A percentile compares a stretch with the other conserved stretches of the same genome.
These are phyloP conservation scores for Trachymyrmex cornetzi DNA, from an alignment of 1,140 invertebrate species.

Conservation along the genomic window DNA sequence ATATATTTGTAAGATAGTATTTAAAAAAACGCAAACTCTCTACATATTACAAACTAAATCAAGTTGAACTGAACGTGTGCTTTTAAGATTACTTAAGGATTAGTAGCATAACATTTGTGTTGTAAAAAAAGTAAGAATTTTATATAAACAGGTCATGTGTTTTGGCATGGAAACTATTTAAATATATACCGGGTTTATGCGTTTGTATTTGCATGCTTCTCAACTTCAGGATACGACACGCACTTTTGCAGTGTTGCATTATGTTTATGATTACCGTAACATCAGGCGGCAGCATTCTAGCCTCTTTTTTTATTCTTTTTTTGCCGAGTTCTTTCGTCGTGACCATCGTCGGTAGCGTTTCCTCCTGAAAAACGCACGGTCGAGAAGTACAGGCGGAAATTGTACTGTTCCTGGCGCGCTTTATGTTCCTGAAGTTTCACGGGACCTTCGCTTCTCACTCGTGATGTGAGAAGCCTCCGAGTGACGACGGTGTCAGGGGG, in stretches of 20 bases:
- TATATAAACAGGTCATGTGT: background rate
- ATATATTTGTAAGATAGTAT: background rate
- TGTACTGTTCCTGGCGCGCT: conserved; percentile 55
- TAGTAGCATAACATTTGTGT: background rate
- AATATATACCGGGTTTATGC: background rate
- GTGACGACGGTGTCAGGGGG: conserved; percentile 16
- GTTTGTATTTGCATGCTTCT: background rate
- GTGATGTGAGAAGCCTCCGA: conserved; percentile 52
- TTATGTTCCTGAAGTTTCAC: conserved; percentile 61
- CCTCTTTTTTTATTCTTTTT: conserved; percentile 15
- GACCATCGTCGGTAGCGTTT: conserved; percentile 19
- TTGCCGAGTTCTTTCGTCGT: conserved; percentile 24
- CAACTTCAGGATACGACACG: background rate
- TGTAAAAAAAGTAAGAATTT: background rate
- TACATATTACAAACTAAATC: background rate
- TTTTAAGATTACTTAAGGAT: background rate
- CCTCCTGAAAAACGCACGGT: conserved; percentile 35
- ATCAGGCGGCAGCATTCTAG: background rate
- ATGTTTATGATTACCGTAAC: conserved; percentile 31
- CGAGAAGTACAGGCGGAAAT: conserved; percentile 45
- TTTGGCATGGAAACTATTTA: background rate
- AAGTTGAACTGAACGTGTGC: background rate
- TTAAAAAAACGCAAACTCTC: background rate
- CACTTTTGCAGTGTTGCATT: conserved; percentile 26
- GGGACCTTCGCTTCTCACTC: conserved; percentile 36